Evolutionary conservation across 2,113 vertebrate species (phyloP).

Genomic region (Tinamus guttatus): DNA sequence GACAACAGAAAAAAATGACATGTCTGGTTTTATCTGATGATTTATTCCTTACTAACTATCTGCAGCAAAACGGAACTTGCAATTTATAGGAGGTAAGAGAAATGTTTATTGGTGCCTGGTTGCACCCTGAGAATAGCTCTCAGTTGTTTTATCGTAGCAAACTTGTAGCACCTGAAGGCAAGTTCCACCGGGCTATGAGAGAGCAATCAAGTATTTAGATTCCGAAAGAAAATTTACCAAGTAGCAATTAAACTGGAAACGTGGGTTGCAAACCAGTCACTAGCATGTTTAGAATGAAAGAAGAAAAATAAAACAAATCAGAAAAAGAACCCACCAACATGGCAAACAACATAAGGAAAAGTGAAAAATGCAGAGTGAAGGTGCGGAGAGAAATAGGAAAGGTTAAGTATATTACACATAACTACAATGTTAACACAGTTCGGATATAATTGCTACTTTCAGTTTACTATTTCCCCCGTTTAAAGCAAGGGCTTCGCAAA

Average conservation of each 20-base stretch:
- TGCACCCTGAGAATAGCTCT: not conserved
- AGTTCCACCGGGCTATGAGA: not conserved
- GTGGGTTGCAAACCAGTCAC: not conserved
- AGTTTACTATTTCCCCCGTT: constrained; percentile 13
- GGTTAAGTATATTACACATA: not conserved
- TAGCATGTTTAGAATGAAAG: not conserved
- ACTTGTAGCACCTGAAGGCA: not conserved
- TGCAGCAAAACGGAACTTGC: not conserved
- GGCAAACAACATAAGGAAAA: not conserved
- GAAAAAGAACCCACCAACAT: not conserved
- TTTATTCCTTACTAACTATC: constrained; percentile 40
- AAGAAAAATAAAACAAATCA: not conserved
- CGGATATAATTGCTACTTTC: not conserved
- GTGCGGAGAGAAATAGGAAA: not conserved
- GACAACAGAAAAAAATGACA: constrained; percentile 18
- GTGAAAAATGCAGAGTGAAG: not conserved
- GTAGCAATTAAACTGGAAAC: not conserved
- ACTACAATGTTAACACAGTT: not conserved
- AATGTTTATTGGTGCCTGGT: not conserved
- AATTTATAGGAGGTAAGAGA: not conserved
- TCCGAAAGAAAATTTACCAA: not conserved
- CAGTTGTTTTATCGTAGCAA: not conserved
- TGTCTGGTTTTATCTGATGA: not conserved
- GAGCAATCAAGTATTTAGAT: not conserved
- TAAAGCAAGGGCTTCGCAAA: constrained; percentile 28